phyloP scores from a whole-genome alignment of 2,797 vertebrate species.

The Cheirogaleus major region DNA sequence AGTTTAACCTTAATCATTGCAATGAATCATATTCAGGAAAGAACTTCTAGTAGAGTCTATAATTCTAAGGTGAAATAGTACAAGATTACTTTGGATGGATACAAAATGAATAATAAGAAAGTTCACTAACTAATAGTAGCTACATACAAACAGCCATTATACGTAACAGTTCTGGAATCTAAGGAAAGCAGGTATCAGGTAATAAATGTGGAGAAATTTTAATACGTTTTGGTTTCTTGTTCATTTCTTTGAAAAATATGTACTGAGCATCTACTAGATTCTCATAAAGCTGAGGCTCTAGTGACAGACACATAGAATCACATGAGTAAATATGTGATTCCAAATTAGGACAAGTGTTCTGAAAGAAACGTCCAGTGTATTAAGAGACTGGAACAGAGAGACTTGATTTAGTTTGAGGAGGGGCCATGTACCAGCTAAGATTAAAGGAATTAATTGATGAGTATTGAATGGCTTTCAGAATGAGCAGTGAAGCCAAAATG shows the following conservation, averaged over 20 bases:
- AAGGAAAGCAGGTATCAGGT: not conserved
- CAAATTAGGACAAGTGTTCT: not conserved
- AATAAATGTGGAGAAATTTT: not conserved
- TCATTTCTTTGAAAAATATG: not conserved
- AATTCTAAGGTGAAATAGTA: not conserved
- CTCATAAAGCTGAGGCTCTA: not conserved
- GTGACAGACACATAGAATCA: not conserved
- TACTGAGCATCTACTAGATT: not conserved
- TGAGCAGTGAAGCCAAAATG: not conserved
- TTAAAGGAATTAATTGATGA: not conserved
- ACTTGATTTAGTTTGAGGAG: not conserved
- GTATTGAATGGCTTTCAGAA: not conserved
- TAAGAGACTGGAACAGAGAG: not conserved
- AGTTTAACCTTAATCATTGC: not conserved
- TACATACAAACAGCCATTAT: not conserved
- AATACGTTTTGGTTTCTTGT: not conserved
- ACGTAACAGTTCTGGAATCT: not conserved
- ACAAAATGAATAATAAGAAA: not conserved
- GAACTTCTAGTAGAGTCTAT: not conserved
- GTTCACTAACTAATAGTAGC: not conserved
- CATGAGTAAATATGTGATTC: not conserved
- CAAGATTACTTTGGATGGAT: not conserved
- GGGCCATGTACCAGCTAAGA: not conserved
- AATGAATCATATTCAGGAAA: not conserved
- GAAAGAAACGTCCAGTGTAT: not conserved